Percentiles rank a stretch among this genome's conserved stretches.
Conservation (phyloP, 2,797 vertebrate species). For the Gymnothorax javanicus region DNA sequence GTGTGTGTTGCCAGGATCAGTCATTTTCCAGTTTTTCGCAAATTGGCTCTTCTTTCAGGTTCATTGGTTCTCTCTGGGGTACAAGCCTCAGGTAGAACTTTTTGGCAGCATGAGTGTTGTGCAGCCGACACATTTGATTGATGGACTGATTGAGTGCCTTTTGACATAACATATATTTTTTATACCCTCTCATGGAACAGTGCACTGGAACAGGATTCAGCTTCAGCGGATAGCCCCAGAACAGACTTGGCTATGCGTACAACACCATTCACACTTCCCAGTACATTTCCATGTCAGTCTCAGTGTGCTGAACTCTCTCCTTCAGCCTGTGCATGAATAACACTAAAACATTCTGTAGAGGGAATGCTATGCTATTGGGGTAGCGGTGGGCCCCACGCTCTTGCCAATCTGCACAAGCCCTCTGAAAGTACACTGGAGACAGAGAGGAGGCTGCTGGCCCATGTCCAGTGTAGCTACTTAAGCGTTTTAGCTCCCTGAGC, state of each 20-base stretch:
- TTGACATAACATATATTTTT: background rate
- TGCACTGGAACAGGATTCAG: background rate
- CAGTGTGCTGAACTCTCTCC: background rate
- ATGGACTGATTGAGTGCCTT: background rate
- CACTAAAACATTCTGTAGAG: background rate
- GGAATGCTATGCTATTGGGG: background rate
- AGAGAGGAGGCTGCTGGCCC: background rate
- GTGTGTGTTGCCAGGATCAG: background rate
- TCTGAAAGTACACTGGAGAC: background rate
- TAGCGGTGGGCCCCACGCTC: background rate
- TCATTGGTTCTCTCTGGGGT: background rate
- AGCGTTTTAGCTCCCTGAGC: slow-evolving; percentile 1
- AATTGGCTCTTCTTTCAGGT: background rate
- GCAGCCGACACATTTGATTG: background rate
- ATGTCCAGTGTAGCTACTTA: background rate
- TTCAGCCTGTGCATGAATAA: background rate
- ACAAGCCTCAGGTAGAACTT: background rate
- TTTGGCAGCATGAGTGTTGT: background rate
- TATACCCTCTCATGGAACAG: background rate
- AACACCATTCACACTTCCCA: background rate
- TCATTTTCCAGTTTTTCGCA: background rate
- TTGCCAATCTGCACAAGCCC: background rate
- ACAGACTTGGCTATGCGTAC: background rate
- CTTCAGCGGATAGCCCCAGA: background rate
- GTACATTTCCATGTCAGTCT: background rate